These are phyloP conservation scores for Phalacrocorax pelagicus DNA, from an alignment of 2,113 vertebrate species.

Conservation along the genomic window DNA sequence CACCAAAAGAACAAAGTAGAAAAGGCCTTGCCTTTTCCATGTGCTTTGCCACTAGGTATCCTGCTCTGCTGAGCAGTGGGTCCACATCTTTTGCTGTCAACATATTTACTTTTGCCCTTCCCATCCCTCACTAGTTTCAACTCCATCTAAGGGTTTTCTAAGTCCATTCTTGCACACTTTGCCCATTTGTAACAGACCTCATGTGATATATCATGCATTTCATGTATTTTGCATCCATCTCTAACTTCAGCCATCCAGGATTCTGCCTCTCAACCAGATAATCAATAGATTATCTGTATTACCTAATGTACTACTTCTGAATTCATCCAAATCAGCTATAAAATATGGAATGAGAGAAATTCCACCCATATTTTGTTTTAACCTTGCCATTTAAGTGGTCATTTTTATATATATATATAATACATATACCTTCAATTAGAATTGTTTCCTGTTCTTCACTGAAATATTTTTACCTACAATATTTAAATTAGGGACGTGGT, in stretches of 20 bases:
- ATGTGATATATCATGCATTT: not conserved
- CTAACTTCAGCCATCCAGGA: not conserved
- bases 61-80: not conserved
- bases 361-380: not conserved
- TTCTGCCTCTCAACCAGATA: not conserved
- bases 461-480: not conserved
- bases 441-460: not conserved
- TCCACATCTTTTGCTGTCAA: not conserved
- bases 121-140: not conserved
- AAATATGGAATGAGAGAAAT: not conserved
- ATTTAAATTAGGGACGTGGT: not conserved
- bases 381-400: not conserved
- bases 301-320: not conserved
- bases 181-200: not conserved
- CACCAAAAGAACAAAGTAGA: not conserved
- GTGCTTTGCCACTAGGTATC: not conserved
- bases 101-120: not conserved
- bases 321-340: not conserved
- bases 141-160: not conserved
- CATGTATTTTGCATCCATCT: not conserved
- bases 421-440: not conserved
- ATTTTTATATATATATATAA: not conserved
- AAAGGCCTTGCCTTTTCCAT: not conserved
- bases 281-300: not conserved
- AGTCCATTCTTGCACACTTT: not conserved